Evolutionary conservation across 2,113 vertebrate genomes (phyloP).

Genomic region (Budorcas taxicolor): DNA sequence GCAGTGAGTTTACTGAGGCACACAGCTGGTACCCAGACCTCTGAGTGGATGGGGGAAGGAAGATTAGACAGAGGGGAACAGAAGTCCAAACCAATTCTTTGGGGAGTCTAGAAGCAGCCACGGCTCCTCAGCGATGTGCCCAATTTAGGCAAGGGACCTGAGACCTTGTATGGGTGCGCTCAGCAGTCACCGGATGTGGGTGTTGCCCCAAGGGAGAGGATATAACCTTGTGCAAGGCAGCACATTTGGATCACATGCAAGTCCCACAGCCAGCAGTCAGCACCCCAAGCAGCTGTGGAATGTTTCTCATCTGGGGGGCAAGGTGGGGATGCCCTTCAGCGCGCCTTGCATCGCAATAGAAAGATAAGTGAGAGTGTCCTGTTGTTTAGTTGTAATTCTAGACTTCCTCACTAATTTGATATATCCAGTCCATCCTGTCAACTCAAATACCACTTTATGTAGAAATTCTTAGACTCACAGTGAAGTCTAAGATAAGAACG

Average conservation of each 20-base stretch:
- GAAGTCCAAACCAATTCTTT: not conserved
- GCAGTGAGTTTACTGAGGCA: not conserved
- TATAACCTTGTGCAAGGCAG: not conserved
- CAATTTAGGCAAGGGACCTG: not conserved
- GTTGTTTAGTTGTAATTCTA: not conserved
- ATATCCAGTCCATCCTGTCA: not conserved
- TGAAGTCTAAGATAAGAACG: not conserved
- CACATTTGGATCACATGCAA: not conserved
- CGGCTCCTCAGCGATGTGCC: not conserved
- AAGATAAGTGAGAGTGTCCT: not conserved
- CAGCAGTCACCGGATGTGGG: not conserved
- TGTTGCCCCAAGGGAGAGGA: not conserved
- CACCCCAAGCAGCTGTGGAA: not conserved
- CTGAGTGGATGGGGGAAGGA: not conserved
- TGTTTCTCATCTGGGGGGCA: not conserved
- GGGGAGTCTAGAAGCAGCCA: not conserved
- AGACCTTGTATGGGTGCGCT: rapidly evolving
- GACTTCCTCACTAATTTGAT: not conserved
- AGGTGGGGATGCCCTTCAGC: rapidly evolving
- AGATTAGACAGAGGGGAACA: not conserved
- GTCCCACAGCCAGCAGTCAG: not conserved
- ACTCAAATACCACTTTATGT: not conserved
- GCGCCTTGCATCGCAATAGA: rapidly evolving
- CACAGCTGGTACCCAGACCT: not conserved
- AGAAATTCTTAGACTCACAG: not conserved